These are phyloP conservation scores for Xestobium rufovillosum DNA, from an alignment of 2,888 invertebrate genomes.

Conservation along the genomic window DNA sequence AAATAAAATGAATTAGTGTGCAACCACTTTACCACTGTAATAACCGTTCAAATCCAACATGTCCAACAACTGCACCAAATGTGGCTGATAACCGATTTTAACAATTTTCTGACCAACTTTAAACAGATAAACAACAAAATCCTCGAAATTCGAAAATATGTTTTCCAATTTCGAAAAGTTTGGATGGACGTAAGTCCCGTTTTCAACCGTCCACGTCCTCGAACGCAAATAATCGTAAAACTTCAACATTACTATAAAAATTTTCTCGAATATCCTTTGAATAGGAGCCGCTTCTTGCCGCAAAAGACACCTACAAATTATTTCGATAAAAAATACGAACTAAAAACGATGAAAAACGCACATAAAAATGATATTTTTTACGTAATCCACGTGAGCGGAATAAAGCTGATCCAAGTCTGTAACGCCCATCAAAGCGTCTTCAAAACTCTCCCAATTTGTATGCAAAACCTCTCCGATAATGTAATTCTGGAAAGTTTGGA, in stretches of 20 bases:
- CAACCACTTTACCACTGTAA: too few species aligned
- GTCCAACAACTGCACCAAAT: constrained; percentile 56
- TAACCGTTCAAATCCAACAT: constrained; percentile 60
- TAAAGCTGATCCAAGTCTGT: constrained; percentile 66
- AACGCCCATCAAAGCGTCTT: constrained; percentile 57
- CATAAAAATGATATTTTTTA: constrained; percentile 66
- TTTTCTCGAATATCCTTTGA: constrained; percentile 60
- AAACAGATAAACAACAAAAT: constrained; percentile 55
- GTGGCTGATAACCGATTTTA: constrained; percentile 60
- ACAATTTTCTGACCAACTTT: constrained; percentile 56
- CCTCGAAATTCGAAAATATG: constrained; percentile 45
- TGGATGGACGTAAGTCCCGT: constrained; percentile 49
- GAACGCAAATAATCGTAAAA: constrained; percentile 55
- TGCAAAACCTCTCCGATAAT: constrained; percentile 69
- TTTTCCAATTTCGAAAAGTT: constrained; percentile 51
- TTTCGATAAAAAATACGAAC: background rate
- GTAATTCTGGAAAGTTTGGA: constrained; percentile 68
- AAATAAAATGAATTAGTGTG: constrained; percentile 15
- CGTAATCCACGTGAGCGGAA: constrained; percentile 61
- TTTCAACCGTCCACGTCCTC: constrained; percentile 51
- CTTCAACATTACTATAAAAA: constrained; percentile 64
- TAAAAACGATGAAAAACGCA: constrained; percentile 22
- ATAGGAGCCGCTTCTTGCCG: constrained; percentile 63
- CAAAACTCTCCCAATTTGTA: constrained; percentile 67
- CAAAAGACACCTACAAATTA: constrained; percentile 54